Percentiles rank a stretch among this genome's conserved stretches.
These are phyloP conservation scores for Diuraphis noxia DNA, from an alignment of 1,140 invertebrate species.

Conservation along the genomic window DNA sequence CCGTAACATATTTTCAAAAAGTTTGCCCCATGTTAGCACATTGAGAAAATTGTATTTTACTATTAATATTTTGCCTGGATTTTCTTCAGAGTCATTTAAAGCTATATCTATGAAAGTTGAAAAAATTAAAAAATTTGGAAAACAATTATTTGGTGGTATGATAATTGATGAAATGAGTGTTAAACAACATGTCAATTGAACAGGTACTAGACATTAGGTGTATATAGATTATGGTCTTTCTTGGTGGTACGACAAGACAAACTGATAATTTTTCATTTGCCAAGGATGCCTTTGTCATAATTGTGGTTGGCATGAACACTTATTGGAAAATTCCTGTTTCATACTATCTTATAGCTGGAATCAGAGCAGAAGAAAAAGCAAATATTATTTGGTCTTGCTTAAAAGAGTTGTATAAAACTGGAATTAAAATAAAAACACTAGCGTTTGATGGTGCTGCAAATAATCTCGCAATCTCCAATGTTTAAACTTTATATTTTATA, in stretches of 20 bases:
- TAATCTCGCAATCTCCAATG: neutral
- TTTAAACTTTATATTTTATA: neutral
- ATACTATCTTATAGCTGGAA: neutral
- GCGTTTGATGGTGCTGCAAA: neutral
- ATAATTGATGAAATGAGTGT: constrained; percentile 1
- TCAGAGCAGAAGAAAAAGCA: neutral
- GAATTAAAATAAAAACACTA: constrained; percentile 4
- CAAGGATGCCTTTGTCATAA: neutral
- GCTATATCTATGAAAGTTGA: neutral
- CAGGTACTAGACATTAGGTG: neutral
- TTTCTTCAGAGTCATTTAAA: neutral
- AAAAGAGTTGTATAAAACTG: neutral
- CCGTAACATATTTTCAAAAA: neutral
- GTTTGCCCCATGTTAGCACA: neutral
- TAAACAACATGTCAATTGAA: neutral
- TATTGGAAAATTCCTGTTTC: neutral
- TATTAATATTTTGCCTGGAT: neutral
- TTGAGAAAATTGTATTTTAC: neutral
- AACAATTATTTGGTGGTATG: neutral
- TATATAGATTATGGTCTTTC: neutral
- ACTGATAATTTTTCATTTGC: neutral
- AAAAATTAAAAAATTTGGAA: neutral
- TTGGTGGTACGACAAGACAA: neutral
- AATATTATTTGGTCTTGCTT: neutral
- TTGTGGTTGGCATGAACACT: neutral